Evolutionary conservation across 1,140 invertebrate genomes (phyloP).

Genomic region (Nomia melanderi): DNA sequence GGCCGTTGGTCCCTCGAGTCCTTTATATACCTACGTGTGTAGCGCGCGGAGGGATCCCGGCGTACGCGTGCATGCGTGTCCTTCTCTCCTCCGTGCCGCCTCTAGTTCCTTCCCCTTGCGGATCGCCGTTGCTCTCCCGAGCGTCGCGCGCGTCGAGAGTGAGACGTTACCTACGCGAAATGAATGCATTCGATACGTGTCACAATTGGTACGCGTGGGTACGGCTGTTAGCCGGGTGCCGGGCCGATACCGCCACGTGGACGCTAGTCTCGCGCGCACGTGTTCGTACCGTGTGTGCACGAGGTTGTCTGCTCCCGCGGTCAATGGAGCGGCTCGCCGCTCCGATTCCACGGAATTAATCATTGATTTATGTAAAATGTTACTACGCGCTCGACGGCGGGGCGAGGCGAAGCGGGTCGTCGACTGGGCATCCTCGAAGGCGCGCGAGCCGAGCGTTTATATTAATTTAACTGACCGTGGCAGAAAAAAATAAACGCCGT

Average conservation of each 20-base stretch:
- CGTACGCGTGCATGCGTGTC: not conserved
- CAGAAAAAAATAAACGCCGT: not conserved
- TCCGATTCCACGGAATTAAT: slow-evolving; percentile 40
- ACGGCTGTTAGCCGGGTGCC: slow-evolving; percentile 7
- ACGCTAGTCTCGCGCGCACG: slow-evolving; percentile 21
- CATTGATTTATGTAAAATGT: slow-evolving; percentile 43
- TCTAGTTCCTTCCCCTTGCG: not conserved
- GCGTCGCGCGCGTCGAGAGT: slow-evolving; percentile 54
- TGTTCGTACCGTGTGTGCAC: slow-evolving; percentile 22
- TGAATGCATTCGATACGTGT: slow-evolving; percentile 70
- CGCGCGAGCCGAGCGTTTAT: not conserved
- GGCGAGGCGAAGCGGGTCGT: not conserved
- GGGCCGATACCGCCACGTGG: slow-evolving; percentile 23
- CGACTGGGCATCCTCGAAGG: not conserved
- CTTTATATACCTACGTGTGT: slow-evolving; percentile 48
- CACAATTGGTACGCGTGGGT: slow-evolving; percentile 32
- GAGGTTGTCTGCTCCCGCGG: not conserved
- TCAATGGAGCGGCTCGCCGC: slow-evolving; percentile 15
- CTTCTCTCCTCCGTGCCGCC: not conserved
- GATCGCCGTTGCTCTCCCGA: not conserved
- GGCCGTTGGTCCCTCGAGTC: slow-evolving; percentile 54
- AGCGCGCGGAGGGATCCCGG: not conserved
- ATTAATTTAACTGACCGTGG: slow-evolving; percentile 9
- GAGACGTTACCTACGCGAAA: slow-evolving; percentile 68
- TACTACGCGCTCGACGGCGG: not conserved